phyloP scores from a whole-genome alignment of 2,888 invertebrate species.

The Drosophila paranaensis region DNA sequence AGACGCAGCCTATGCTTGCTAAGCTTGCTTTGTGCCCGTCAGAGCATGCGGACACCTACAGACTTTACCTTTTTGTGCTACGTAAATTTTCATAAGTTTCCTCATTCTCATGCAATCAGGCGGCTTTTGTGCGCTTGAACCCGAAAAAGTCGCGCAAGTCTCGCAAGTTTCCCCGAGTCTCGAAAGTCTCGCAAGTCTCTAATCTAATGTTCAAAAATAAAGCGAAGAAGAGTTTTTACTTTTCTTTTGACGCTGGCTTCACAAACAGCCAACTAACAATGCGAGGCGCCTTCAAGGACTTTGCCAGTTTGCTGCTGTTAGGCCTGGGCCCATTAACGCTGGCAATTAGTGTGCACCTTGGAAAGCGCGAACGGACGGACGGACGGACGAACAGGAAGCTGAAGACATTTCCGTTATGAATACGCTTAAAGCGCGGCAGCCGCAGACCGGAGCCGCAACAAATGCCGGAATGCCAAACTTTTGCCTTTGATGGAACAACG shows the following conservation, averaged over 20 bases:
- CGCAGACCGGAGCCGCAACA: slow-evolving; percentile 43
- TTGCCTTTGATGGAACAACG: slow-evolving; percentile 63
- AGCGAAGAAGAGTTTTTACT: slow-evolving; percentile 39
- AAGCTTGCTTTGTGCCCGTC: background rate
- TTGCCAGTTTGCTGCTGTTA: slow-evolving; percentile 16
- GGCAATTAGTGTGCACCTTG: slow-evolving; percentile 63
- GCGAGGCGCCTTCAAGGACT: slow-evolving; percentile 12
- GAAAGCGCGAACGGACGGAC: slow-evolving; percentile 19
- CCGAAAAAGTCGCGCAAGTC: slow-evolving; percentile 8
- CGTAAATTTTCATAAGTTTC: slow-evolving; percentile 51
- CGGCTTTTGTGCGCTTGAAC: slow-evolving; percentile 48
- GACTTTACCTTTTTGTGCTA: slow-evolving; percentile 24
- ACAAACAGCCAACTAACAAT: slow-evolving; percentile 15
- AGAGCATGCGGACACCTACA: slow-evolving; percentile 2
- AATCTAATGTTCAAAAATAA: slow-evolving; percentile 56
- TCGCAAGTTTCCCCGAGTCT: slow-evolving; percentile 28
- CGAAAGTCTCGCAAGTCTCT: slow-evolving; percentile 45
- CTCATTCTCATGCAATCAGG: slow-evolving; percentile 39
- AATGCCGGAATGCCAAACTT: slow-evolving; percentile 63
- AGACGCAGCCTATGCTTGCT: background rate
- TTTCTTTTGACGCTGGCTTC: slow-evolving; percentile 10
- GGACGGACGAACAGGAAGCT: slow-evolving; percentile 39
- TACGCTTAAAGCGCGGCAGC: slow-evolving; percentile 33
- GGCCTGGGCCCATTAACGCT: slow-evolving; percentile 54
- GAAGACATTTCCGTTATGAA: slow-evolving; percentile 71